phyloP scores from a whole-genome alignment of 2,888 invertebrate genomes.

The Falcaria lacertinaria region DNA sequence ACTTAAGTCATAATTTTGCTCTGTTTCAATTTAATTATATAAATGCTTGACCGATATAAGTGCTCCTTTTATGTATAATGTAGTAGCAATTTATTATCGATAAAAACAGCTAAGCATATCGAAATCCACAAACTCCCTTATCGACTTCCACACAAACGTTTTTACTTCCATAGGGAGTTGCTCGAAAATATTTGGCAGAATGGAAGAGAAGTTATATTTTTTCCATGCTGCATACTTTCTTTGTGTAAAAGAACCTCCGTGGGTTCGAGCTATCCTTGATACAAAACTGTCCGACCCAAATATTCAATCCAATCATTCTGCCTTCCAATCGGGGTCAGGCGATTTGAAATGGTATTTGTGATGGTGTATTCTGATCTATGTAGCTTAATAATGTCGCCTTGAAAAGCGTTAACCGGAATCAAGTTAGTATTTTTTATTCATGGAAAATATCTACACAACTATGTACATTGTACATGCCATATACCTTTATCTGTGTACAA shows the following conservation, averaged over 20 bases:
- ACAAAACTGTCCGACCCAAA: slow-evolving; percentile 1
- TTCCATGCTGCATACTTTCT: background rate
- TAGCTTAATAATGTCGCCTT: background rate
- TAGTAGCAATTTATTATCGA: slow-evolving; percentile 2
- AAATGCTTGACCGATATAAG: slow-evolving; percentile 14
- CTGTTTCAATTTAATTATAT: slow-evolving; percentile 28
- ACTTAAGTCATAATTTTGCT: slow-evolving; percentile 17
- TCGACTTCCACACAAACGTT: background rate
- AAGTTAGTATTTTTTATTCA: too few relatives aligned
- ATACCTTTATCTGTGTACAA: too few relatives aligned
- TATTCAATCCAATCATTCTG: slow-evolving; percentile 1
- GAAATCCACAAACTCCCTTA: background rate
- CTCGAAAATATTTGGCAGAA: background rate
- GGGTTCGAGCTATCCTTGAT: slow-evolving; percentile 1
- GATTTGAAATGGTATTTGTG: slow-evolving; percentile 1
- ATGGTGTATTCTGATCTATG: background rate
- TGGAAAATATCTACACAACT: too few relatives aligned
- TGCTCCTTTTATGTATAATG: slow-evolving; percentile 3
- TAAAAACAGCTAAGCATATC: too few relatives aligned
- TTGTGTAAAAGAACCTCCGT: background rate
- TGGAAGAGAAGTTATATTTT: background rate
- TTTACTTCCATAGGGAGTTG: background rate
- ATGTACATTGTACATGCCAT: too few relatives aligned
- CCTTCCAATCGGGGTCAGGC: background rate
- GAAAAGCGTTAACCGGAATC: background rate